Base-by-base conservation (phyloP, 2,888 invertebrate genomes). In the Marronus borbonicus region DNA sequence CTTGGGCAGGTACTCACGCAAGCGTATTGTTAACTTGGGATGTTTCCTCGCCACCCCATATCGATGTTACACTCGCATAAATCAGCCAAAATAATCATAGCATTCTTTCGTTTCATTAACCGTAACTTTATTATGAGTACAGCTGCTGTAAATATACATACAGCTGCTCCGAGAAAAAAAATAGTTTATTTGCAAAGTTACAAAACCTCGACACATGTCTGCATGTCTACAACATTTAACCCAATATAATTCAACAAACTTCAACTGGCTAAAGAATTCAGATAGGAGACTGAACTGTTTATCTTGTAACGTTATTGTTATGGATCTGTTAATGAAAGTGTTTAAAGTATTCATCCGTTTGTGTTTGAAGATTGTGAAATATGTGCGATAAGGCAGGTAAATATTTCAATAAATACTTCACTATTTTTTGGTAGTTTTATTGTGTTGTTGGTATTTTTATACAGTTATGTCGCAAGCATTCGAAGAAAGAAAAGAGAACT, bases 71-170 rank as follows among this genome's bases (percentile, higher is more conserved):
- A 55, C 5, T 58, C 24, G 36, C 44, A 58, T 72, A 72, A 55
- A 72, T 72, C 72, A 58, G 58, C 17, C 20, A 20, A 3, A 39
- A 72, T 72, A 72, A 72, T 72, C 58, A 36, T 31, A 58, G 72
- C n/a, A 58, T 72, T 72, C 58, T 58, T 72, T 36, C 58, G 58
- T 72, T 69, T 52, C 36, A 24, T 72, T 72, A 72, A 60, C 72
- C 58, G 58, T 44, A 72, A 72, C 36, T 58, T 58, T 72, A 2
- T 52, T 68, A 50, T 28, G 20, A 58, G 39, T 39, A 44, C 72
- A 72, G 72, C 72, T 72, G 72, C 58, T 52, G 24, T 12, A 17
- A 1, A 24, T 24, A 24, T 49, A 49, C 66, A 49, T 20, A 66
- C 66, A 66, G 44, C 66, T 66, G 66, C 44, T 55, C 49, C 24